These are phyloP conservation scores for Macropus fuliginosus DNA, from an alignment of 2,797 vertebrate genomes.

Conservation along the genomic window DNA sequence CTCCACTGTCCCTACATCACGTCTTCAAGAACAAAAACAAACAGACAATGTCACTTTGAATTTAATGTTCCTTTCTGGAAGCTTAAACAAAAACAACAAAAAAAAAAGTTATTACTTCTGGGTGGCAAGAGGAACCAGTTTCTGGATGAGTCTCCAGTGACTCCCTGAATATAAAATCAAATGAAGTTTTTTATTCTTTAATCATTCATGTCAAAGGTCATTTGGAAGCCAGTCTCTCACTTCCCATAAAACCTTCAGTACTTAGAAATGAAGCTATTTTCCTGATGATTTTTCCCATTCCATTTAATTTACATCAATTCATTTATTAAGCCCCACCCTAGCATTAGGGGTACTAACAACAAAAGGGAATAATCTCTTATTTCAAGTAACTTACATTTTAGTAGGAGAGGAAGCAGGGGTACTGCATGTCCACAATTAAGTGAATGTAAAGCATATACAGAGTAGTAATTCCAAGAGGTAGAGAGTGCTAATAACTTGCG, in stretches of 20 bases:
- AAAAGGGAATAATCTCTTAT: background rate
- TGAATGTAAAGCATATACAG: background rate
- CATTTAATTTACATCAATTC: background rate
- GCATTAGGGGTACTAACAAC: background rate
- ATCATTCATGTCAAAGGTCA: conserved; percentile 1
- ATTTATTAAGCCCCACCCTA: background rate
- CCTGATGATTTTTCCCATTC: background rate
- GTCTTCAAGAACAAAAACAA: conserved; percentile 36
- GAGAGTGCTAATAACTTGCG: background rate
- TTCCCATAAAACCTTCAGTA: background rate
- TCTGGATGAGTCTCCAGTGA: conserved; percentile 20
- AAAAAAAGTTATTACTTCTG: conserved; percentile 6
- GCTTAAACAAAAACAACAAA: conserved; percentile 54
- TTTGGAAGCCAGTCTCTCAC: background rate
- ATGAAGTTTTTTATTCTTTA: conserved; percentile 47
- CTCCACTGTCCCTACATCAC: background rate
- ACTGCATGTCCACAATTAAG: background rate
- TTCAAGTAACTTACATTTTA: background rate
- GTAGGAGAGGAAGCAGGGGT: background rate
- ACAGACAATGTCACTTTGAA: conserved; percentile 53
- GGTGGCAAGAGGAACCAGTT: background rate
- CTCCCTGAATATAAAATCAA: conserved; percentile 40
- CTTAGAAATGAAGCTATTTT: background rate
- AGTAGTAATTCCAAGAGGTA: background rate
- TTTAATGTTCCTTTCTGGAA: conserved; percentile 44